Base-by-base conservation (phyloP, 2,888 invertebrate genomes). In the Neuroscelio doddi region DNA sequence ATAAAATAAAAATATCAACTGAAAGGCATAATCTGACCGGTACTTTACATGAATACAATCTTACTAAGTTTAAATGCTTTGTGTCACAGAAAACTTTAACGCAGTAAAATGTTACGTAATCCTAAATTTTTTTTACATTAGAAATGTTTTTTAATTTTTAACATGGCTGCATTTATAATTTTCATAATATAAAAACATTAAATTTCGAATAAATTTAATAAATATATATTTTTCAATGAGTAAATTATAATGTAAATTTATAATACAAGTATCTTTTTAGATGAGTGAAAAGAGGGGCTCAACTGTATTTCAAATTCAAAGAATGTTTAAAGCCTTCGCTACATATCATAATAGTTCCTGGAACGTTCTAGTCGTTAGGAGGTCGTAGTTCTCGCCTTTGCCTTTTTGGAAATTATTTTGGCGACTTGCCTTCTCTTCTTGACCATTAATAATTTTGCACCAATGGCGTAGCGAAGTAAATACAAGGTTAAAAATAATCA, bases 1-100 rank as follows among this genome's bases (percentile, higher is more conserved):
- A 57, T 57, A 69, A 61, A 69, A 69, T 68, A 69, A 69, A 67
- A 71, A 55, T 64, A 52, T 61, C 52, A 32, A 59, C 62, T 47
- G 57, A 44, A 49, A 58, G 61, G 38, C 59, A 57, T 68, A 67
- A 67, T 63, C 58, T 53, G 61, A 26, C 26, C 14, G 58, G 27
- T 56, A 45, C 64, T 53, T 50, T 55, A 21, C 16, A 32, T 4
- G 15, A 8, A 7, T 16, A 38, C 29, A 12, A 50, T 27, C 50
- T 42, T 24, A 3, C 15, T 3, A 32, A n/a, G 1, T 4, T 10
- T 3, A 12, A 32, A 12, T 32, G 12, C 32, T 32, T 32, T 12
- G 32, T 32, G 2, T n/a, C n/a, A n/a, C n/a, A n/a, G n/a, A n/a
- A n/a, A n/a, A n/a, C n/a, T n/a, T n/a, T n/a, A n/a, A n/a, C n/a